phyloP scores from a whole-genome alignment of 2,113 vertebrate species.

The Martes martes region DNA sequence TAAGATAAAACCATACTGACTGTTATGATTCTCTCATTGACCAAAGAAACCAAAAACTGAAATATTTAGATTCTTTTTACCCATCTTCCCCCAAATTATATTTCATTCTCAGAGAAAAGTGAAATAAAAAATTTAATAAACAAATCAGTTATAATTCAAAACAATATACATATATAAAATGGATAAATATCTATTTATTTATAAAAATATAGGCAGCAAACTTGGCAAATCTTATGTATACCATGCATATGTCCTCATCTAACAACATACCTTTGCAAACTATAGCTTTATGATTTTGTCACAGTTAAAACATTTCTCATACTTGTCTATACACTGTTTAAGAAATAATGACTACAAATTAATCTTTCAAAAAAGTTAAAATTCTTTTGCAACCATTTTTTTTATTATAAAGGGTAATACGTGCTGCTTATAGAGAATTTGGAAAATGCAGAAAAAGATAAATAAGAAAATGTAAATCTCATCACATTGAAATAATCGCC shows the following conservation, averaged over 20 bases:
- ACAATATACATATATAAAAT: neutral
- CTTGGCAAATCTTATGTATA: neutral
- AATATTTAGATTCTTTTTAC: neutral
- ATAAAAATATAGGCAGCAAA: neutral
- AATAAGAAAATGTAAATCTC: constrained; percentile 7
- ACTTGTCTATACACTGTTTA: neutral
- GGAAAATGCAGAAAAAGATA: neutral
- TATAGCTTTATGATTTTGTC: neutral
- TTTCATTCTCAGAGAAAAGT: neutral
- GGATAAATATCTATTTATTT: neutral
- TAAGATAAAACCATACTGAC: neutral
- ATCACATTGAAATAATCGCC: neutral
- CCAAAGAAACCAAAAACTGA: neutral
- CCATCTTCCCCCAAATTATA: neutral
- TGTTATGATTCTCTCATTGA: neutral
- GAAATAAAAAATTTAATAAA: neutral
- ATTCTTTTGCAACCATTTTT: neutral
- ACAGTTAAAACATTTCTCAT: neutral
- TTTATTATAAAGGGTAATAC: neutral
- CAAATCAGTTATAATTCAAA: neutral
- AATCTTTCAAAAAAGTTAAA: neutral
- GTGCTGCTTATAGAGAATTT: neutral
- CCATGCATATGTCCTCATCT: neutral
- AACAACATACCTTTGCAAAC: neutral
- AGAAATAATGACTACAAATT: neutral